These are phyloP conservation scores for Recurvirostra avosetta DNA, from an alignment of 2,113 vertebrate genomes.

Conservation along the genomic window DNA sequence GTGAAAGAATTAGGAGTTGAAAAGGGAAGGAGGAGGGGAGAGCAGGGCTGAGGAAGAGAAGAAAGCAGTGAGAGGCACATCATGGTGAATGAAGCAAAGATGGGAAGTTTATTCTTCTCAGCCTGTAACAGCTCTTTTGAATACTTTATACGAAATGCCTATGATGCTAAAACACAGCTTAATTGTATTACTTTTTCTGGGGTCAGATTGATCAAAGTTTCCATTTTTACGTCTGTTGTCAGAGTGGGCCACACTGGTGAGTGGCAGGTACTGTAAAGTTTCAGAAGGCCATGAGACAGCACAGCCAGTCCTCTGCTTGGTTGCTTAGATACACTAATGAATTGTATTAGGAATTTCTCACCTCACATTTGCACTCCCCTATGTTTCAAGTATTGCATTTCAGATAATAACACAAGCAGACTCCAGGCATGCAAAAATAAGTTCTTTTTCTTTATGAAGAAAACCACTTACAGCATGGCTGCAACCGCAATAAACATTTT, in stretches of 20 bases:
- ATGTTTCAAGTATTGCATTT: background rate
- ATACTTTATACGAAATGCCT: background rate
- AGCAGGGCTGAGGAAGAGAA: slow-evolving; percentile 22
- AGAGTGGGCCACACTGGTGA: background rate
- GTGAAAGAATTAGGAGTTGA: slow-evolving; percentile 54
- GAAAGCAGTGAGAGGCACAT: slow-evolving; percentile 15
- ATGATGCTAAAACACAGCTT: background rate
- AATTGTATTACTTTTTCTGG: background rate
- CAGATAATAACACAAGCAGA: background rate
- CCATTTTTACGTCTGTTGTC: background rate
- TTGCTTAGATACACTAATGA: slow-evolving; percentile 34
- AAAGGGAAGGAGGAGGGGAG: slow-evolving; percentile 63
- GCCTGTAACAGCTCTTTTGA: background rate
- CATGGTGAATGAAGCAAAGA: background rate
- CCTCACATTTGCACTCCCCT: background rate
- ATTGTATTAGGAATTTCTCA: slow-evolving; percentile 27
- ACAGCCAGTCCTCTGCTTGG: background rate
- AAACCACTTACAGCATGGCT: background rate
- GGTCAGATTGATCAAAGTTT: background rate
- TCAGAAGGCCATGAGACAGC: slow-evolving; percentile 39
- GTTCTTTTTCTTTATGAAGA: background rate
- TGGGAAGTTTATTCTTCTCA: slow-evolving; percentile 7
- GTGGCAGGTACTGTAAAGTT: slow-evolving; percentile 39
- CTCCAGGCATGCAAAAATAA: background rate
- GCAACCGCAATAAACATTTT: background rate